Evolutionary conservation across 2,888 invertebrate genomes (phyloP), one percentile per base, ranked within the genome.

Genomic region (Hydropsyche betteni): DNA sequence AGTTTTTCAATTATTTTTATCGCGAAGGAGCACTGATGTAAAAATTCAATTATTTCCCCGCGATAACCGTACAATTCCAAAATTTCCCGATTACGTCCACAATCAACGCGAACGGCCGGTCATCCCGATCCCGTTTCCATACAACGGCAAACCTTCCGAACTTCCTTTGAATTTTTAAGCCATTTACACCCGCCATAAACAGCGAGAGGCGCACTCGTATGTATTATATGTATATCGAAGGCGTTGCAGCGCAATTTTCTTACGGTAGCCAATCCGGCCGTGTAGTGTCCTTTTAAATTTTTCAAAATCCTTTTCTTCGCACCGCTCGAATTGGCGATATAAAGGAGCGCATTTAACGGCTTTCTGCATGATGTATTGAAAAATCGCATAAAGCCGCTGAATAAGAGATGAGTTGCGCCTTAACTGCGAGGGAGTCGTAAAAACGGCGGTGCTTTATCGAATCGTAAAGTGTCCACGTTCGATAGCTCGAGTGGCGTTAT

Each of bases 311-410:
- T 34, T n/a, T 10, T 8, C 44, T 44, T 64, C 64, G 64, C 64
- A 64, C 44, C 1, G 24, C 10, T 44, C 44, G 44, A 64, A 64
- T 64, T n/a, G 64, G 33, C 64, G n/a, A 64, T 64, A 64, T 64
- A 64, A 64, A 64, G 4, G 64, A 36, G 36, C 34, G 34, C 36
- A 12, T 64, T 64, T 64, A 64, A 64, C 64, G 64, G 64, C 64
- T 64, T 64, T 64, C 64, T 64, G 64, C 64, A 64, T 64, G 64
- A 64, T 6, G 64, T 33, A 64, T 64, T 64, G 64, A 64, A 64
- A 64, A 64, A 64, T 64, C 64, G 64, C 64, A 64, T 64, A 64
- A 64, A 64, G 64, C 64, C 55, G 12, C 64, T 24, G 61, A 61
- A 61, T 61, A 61, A 61, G 61, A 24, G 61, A 61, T 61, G 61